phyloP scores from a whole-genome alignment of 2,113 vertebrate genomes.

The Butorides virescens region DNA sequence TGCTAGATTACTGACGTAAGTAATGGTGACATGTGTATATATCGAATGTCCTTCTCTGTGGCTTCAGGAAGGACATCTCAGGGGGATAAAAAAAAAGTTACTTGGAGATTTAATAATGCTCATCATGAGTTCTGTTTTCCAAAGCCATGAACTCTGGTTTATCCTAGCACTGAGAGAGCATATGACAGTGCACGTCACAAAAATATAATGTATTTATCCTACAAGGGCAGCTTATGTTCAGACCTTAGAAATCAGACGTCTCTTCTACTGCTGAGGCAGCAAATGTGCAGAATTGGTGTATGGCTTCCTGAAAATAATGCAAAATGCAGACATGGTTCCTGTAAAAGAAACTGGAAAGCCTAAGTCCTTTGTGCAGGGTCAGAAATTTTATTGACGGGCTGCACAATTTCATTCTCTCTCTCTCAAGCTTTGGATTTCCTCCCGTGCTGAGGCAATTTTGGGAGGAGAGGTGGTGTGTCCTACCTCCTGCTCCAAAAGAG shows the following conservation, averaged over 20 bases:
- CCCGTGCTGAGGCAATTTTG: not conserved
- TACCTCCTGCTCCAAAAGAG: not conserved
- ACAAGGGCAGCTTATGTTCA: not conserved
- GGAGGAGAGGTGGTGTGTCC: not conserved
- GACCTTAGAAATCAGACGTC: not conserved
- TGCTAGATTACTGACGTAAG: constrained; percentile 34
- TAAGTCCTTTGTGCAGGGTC: not conserved
- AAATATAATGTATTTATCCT: not conserved
- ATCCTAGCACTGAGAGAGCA: not conserved
- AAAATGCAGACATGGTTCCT: not conserved
- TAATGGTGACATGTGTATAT: not conserved
- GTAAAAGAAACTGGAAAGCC: not conserved
- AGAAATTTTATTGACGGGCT: not conserved
- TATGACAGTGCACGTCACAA: not conserved
- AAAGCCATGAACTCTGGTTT: not conserved
- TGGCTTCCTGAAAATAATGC: not conserved
- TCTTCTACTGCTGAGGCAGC: not conserved
- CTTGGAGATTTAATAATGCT: not conserved
- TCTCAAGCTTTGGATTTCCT: not conserved
- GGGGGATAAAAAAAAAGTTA: not conserved
- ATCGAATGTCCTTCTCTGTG: not conserved
- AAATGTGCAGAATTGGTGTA: not conserved
- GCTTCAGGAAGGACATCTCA: constrained; percentile 18
- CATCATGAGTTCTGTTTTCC: not conserved
- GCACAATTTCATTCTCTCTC: not conserved